Base-by-base conservation (phyloP, 2,888 invertebrate species). In the Stegophylla sp. region DNA sequence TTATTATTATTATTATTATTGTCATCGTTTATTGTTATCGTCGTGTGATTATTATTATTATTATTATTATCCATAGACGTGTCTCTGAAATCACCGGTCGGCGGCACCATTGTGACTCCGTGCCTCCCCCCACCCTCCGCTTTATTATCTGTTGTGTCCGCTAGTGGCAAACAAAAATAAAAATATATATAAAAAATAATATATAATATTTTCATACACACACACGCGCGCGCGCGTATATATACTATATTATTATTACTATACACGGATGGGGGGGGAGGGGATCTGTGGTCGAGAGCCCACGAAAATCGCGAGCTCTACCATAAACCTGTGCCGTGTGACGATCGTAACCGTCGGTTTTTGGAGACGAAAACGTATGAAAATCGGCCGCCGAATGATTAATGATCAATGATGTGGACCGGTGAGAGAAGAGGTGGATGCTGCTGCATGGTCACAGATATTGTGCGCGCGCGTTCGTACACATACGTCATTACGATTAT, bases 11-110 rank as follows among this genome's bases (percentile, higher is more conserved):
- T 72, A 72, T 59, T 75, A 34, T 76, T 67, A 71, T 79, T 79
- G 79, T 79, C 79, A 61, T 79, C 79, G 79, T 79, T 79, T 79
- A 79, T 79, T 79, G 79, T 79, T 79, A 79, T 79, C 79, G 34
- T 79, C 61, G 76, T 71, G 61, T 59, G 77, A 77, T 69, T 51
- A 79, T 79, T 79, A 48, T 75, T 73, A 73, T 72, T 72, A 72
- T 59, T 75, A 34, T 76, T 75, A 66, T 76, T 75, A 66, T 76
- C 53, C 76, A 20, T 17, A 69, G 34, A 56, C 73, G 12, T 34
- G 69, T 79, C 61, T 61, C 61, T 61, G 59, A 69, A 79, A 79
- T 79, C 79, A 34, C 79, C n/a, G 79, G 59, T 79, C 53, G 75
- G 23, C 64, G 63, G 75, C 51, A 45, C 17, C 48, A 41, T n/a